Evolutionary conservation across 1,140 invertebrate species (phyloP).

Genomic region (Drosophila athabasca): DNA sequence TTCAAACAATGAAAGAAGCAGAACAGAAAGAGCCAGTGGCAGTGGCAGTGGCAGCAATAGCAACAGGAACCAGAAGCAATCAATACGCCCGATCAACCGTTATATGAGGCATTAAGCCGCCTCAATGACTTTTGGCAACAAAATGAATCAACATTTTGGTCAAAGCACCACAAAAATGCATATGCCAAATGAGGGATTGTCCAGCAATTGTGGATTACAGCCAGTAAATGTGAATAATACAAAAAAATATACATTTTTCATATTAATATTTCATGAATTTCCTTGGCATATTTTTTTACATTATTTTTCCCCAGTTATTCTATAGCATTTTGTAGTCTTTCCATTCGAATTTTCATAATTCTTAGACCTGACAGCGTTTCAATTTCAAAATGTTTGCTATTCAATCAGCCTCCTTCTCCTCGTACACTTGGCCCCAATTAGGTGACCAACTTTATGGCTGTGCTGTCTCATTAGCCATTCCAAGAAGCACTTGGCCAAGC

Average conservation of each 20-base stretch:
- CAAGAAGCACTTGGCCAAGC: constrained; percentile 72
- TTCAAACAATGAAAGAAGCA: constrained; percentile 29
- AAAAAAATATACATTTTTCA: constrained; percentile 1
- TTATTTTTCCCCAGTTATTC: too few species aligned
- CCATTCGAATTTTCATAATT: neutral
- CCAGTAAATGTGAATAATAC: constrained; percentile 2
- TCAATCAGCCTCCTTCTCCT: constrained; percentile 28
- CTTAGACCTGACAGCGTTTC: constrained; percentile 12
- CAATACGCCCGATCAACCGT: constrained; percentile 57
- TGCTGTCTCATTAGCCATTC: constrained; percentile 73
- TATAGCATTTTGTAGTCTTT: neutral
- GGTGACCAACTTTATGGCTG: constrained; percentile 65
- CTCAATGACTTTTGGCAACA: constrained; percentile 70
- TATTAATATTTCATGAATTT: neutral
- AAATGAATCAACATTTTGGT: constrained; percentile 69
- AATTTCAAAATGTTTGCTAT: constrained; percentile 57
- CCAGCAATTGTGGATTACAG: constrained; percentile 19
- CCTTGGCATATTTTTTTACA: too few species aligned
- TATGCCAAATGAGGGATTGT: constrained; percentile 14
- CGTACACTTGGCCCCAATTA: constrained; percentile 71
- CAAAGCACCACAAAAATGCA: constrained; percentile 35
- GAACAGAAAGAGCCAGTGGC: neutral
- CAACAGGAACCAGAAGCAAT: constrained; percentile 35
- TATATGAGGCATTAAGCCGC: constrained; percentile 66
- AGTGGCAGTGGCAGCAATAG: neutral